Base-by-base conservation (phyloP, 2,113 vertebrate genomes). In the Bubo blakistoni region DNA sequence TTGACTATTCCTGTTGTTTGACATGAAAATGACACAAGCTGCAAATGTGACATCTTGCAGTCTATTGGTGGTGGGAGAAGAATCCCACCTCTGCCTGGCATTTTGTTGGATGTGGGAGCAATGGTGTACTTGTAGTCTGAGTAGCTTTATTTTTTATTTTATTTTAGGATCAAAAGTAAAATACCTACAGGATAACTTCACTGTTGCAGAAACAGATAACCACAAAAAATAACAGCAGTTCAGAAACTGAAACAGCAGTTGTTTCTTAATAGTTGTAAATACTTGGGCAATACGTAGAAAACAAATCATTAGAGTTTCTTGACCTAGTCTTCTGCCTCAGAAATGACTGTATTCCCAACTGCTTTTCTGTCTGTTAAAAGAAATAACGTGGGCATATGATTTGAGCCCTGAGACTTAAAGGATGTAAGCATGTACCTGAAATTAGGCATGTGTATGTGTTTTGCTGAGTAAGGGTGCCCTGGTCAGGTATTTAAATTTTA, bases 401-500 rank as follows among this genome's bases (percentile, higher is more conserved):
- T 85, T 66, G 81, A 95, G 92, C 70, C 58, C 58, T 73, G 89
- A 69, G 89, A 83, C 87, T 78, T 25, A 29, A 79, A 67, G 52
- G 40, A 61, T 51, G 70, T 59, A 89, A 92, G 74, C 71, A 72
- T 85, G 84, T 91, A 85, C 94, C 86, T 92, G 96, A 91, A 94
- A 92, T 95, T 25, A 91, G 71, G 69, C 77, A 44, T 92, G 54
- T 90, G 38, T 57, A 30, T 88, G 90, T 79, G 84, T 94, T 96
- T 67, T 96, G 96, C 92, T 96, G 96, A 95, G 69, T 88, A 94
- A 91, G 94, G 47, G 46, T 95, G 78, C 91, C 92, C 91, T 91
- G 87, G 91, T 30, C 84, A 91, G 66, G 85, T 92, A 70, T 94
- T 95, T 95, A 92, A 96, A 96, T 95, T 96, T 96, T 95, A 95